Evolutionary conservation across 2,888 invertebrate species (phyloP), one percentile per base, ranked within the genome.

Genomic region (Myathropa florea): DNA sequence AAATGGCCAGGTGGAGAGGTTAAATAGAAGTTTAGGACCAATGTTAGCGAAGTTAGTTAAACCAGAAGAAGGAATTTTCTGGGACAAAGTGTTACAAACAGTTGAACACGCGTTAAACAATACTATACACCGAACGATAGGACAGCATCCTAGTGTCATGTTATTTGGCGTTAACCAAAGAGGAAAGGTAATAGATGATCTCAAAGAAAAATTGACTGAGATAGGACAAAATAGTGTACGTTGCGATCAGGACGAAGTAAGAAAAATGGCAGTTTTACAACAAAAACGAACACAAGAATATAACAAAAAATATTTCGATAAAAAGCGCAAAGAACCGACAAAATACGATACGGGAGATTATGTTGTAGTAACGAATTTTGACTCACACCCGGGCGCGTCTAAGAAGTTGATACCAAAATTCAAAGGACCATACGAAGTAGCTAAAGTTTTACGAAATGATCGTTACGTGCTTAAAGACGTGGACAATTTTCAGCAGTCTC

Each of bases 391-490:
- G 2, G 88, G 88, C 1, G 78, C 68, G 12, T 88, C 88, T 64
- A 89, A 89, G 57, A 89, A 90, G 76, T 67, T 89, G 7, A 89
- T 90, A 23, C 89, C 89, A 7, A 89, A 89, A 89, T 80, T 59
- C 30, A 39, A 23, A 0, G 65, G 72, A 39, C 59, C 72, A 3
- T 80, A 80, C 18, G 60, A 63, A 33, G 55, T 81, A 14, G 33
- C 24, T 10, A 80, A 80, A 36, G 46, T 73, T 2, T 18, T 80
- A 14, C 21, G 63, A 63, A 55, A 79, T 53, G 81, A 81, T 63
- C 30, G 75, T 4, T 81, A 75, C 4, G 0, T 81, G 18, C 12
- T 81, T 0, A 39, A 65, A 33, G 75, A 73, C 18, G 67, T 73
- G 1, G 75, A 81, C 0, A 18, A 26, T 18, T 81, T 75, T 68